Conservation (phyloP, 2,113 vertebrate genomes). For the Struthidea cinerea region DNA sequence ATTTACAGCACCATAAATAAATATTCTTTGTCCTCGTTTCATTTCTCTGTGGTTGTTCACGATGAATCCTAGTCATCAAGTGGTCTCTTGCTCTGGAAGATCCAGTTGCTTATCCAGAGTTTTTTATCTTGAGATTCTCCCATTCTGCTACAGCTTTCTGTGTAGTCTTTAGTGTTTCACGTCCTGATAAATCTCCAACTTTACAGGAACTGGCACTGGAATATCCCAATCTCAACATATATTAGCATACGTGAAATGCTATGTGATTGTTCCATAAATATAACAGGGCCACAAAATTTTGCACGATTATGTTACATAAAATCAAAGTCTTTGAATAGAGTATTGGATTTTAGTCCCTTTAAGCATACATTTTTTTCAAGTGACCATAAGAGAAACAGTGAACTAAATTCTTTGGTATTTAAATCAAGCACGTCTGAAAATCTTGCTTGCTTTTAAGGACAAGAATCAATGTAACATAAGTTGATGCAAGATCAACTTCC, state of each 20-base stretch:
- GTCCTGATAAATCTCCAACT: neutral
- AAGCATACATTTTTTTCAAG: neutral
- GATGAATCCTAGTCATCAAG: neutral
- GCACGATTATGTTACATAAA: neutral
- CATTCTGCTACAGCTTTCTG: neutral
- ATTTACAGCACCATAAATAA: neutral
- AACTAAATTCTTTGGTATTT: neutral
- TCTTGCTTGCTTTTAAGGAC: neutral
- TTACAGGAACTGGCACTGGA: neutral
- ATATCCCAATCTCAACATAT: neutral
- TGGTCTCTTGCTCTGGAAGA: neutral
- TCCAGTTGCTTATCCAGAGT: neutral
- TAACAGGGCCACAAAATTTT: neutral
- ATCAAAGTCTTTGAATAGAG: neutral
- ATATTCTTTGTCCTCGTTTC: neutral
- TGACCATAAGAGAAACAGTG: neutral
- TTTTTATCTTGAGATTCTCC: neutral
- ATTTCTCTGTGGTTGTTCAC: neutral
- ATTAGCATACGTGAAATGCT: neutral
- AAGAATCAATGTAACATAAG: neutral
- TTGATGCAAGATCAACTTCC: neutral
- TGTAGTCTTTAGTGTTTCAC: neutral
- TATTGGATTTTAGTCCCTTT: neutral
- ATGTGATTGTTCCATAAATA: neutral
- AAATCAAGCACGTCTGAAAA: neutral